These are phyloP conservation scores for Rhipidura dahli DNA, from an alignment of 2,113 vertebrate genomes.

Conservation along the genomic window DNA sequence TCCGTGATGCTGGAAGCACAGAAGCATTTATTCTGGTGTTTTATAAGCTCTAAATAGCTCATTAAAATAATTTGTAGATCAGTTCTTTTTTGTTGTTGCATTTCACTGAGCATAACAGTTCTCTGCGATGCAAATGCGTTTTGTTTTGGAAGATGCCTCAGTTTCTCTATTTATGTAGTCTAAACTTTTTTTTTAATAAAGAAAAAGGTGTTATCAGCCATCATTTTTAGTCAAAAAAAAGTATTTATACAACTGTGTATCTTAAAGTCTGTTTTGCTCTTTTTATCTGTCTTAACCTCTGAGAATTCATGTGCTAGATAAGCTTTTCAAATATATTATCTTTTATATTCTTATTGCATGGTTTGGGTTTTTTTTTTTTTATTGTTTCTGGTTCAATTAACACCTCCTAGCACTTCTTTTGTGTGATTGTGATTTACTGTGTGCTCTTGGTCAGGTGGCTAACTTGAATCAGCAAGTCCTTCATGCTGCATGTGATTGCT, in stretches of 20 bases:
- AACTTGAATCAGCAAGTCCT: neutral
- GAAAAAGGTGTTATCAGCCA: neutral
- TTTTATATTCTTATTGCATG: neutral
- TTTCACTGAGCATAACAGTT: neutral
- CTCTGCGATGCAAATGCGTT: neutral
- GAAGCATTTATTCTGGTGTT: neutral
- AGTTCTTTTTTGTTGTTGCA: neutral
- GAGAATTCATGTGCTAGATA: neutral
- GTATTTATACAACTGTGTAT: neutral
- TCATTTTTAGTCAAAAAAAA: neutral
- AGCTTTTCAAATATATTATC: neutral
- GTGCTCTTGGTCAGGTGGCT: neutral
- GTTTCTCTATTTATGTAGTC: neutral
- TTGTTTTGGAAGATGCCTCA: neutral
- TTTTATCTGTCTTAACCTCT: neutral
- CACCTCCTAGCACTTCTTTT: neutral
- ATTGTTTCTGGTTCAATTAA: neutral
- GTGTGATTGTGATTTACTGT: neutral
- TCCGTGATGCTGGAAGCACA: neutral
- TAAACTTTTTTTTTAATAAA: neutral
- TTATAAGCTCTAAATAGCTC: neutral
- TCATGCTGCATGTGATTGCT: neutral
- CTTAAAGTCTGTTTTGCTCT: neutral
- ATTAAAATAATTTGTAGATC: neutral
- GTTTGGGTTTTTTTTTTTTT: neutral